Evolutionary conservation across 35 echinoderm and acorn worm species (phyloP).

Genomic region (Apostichopus californicus): DNA sequence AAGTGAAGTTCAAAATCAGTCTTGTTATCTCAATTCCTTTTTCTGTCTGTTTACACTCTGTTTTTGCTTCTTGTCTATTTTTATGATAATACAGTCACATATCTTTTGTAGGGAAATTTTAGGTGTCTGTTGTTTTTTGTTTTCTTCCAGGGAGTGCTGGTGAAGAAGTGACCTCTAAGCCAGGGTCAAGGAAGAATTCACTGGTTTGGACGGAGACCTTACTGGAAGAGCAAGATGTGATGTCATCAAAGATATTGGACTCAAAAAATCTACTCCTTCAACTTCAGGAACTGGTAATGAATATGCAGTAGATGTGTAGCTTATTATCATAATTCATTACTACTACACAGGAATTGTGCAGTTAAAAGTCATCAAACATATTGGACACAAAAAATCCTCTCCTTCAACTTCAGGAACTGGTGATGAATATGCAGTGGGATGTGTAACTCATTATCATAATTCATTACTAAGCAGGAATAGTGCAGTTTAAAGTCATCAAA

Average conservation of each 20-base stretch:
- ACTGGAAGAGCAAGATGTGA: slow-evolving; percentile 79
- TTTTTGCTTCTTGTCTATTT: no score
- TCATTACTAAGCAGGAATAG: not conserved
- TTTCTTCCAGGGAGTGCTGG: slow-evolving; percentile 73
- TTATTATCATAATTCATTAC: no score
- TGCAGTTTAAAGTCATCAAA: not conserved
- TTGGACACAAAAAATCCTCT: not conserved
- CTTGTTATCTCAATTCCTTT: no score
- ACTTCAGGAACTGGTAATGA: slow-evolving; percentile 85
- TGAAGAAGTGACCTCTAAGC: slow-evolving; percentile 64
- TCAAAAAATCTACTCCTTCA: slow-evolving; percentile 79
- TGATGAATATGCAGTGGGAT: slow-evolving; percentile 23
- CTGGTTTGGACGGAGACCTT: slow-evolving; percentile 66
- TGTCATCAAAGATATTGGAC: slow-evolving; percentile 69
- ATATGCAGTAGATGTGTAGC: not conserved
- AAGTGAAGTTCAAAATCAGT: no score
- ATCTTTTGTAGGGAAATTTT: no score
- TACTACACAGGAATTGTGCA: not conserved
- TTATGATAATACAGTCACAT: no score
- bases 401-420: slow-evolving; percentile 77
- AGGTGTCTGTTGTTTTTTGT: not conserved
- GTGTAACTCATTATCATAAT: no score
- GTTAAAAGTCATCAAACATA: slow-evolving; percentile 6
- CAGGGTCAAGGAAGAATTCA: slow-evolving; percentile 71
- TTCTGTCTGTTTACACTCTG: no score